Conservation (phyloP, 2,888 invertebrate genomes). For the Cheiracanthium punctorium region DNA sequence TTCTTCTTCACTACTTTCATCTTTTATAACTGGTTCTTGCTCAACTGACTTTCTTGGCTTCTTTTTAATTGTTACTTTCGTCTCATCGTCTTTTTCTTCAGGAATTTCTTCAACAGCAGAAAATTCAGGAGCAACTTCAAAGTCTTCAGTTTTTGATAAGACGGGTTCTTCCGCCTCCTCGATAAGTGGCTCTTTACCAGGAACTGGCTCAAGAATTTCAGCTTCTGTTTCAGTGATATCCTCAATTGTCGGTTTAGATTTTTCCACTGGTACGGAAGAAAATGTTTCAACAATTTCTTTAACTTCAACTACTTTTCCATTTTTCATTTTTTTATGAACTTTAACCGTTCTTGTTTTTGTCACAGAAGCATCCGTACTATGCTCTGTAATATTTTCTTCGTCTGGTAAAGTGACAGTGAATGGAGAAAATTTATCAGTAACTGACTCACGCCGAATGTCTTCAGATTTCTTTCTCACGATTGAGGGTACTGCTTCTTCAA, state of each 20-base stretch:
- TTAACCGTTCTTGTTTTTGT: constrained; percentile 58
- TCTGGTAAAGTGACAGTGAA: constrained; percentile 66
- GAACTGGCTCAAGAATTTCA: constrained; percentile 25
- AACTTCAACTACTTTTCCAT: constrained; percentile 55
- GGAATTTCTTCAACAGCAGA: constrained; percentile 52
- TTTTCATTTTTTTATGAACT: constrained; percentile 63
- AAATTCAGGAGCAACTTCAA: constrained; percentile 45
- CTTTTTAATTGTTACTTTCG: constrained; percentile 48
- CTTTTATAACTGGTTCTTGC: constrained; percentile 14
- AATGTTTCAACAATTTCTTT: constrained; percentile 68
- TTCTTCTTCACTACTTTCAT: constrained; percentile 50
- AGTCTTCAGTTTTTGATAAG: constrained; percentile 30
- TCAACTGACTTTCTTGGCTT: constrained; percentile 62
- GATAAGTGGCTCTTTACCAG: constrained; percentile 60
- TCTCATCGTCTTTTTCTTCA: constrained; percentile 53
- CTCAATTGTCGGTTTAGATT: constrained; percentile 62
- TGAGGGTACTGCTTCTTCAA: constrained; percentile 18
- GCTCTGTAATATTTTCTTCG: constrained; percentile 53
- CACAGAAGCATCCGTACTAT: constrained; percentile 46
- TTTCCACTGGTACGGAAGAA: constrained; percentile 23
- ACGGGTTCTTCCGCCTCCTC: constrained; percentile 58
- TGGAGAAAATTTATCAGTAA: constrained; percentile 58
- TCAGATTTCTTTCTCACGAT: constrained; percentile 38
- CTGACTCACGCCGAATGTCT: constrained; percentile 32
- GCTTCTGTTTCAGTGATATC: constrained; percentile 58